Evolutionary conservation across 1,140 invertebrate genomes (phyloP).

Genomic region (Drosophila albomicans): DNA sequence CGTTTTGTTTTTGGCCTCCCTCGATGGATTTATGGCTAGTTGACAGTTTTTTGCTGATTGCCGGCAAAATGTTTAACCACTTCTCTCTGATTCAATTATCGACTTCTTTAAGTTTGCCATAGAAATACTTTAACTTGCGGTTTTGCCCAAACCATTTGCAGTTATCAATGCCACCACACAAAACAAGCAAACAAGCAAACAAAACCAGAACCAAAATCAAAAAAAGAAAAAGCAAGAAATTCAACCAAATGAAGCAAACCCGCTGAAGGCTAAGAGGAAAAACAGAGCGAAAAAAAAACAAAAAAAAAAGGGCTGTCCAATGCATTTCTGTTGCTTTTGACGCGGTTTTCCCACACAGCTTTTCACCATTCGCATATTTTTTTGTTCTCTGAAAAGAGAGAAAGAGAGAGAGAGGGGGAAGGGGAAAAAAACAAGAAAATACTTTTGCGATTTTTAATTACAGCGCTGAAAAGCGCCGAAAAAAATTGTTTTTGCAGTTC

Average conservation of each 20-base stretch:
- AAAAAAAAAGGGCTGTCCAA: constrained; percentile 47
- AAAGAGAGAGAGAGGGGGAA: constrained; percentile 25
- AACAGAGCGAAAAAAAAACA: neutral
- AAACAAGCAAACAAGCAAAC: constrained; percentile 33
- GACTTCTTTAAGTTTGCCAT: constrained; percentile 2
- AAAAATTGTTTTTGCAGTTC: constrained; percentile 64
- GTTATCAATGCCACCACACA: constrained; percentile 62
- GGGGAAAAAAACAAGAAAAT: constrained; percentile 53
- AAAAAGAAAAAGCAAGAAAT: too few relatives aligned
- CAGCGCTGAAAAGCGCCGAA: constrained; percentile 79
- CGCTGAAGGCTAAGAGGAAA: constrained; percentile 33
- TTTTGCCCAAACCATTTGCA: constrained; percentile 27
- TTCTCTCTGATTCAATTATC: constrained; percentile 33
- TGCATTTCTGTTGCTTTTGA: constrained; percentile 79
- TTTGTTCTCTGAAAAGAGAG: constrained; percentile 40
- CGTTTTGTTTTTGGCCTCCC: constrained; percentile 33
- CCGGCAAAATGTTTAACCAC: constrained; percentile 36
- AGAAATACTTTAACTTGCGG: constrained; percentile 32
- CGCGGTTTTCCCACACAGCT: constrained; percentile 66
- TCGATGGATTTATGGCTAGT: constrained; percentile 69
- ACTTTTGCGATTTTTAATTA: constrained; percentile 82
- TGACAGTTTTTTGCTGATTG: constrained; percentile 71
- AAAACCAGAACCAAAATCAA: neutral
- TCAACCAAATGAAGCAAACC: neutral
- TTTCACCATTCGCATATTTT: constrained; percentile 28